A percentile compares a stretch with the other conserved stretches of the same genome.
These are phyloP conservation scores for Salvelinus namaycush DNA, from an alignment of 2,113 vertebrate species.

Conservation along the genomic window DNA sequence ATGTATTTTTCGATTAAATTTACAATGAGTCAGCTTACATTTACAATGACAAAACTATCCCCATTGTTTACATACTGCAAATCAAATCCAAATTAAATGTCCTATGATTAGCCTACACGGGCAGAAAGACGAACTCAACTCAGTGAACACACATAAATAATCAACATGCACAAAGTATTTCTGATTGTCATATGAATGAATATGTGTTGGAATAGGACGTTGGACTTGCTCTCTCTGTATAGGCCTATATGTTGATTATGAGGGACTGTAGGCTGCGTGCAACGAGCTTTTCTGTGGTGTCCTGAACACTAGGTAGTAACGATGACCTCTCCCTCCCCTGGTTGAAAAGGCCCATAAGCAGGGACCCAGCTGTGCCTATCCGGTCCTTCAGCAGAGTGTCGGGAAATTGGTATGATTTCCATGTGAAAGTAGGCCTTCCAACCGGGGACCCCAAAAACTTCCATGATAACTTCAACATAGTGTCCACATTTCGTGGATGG, in stretches of 20 bases:
- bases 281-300: constrained; percentile 45
- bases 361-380: constrained; percentile 82
- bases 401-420: constrained; percentile 86
- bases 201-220: not conserved
- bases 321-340: constrained; percentile 79
- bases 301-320: constrained; percentile 54
- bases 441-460: not conserved
- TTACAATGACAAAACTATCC: too few relatives aligned
- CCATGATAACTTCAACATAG: constrained; percentile 24
- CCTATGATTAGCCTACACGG: too few relatives aligned
- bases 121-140: not conserved
- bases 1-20: too few relatives aligned
- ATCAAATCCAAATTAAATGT: too few relatives aligned
- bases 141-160: not conserved
- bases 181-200: not conserved
- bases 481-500: constrained; percentile 22
- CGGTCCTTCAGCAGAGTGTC: constrained; percentile 84
- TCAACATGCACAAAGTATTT: not conserved
- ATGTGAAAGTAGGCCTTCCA: constrained; percentile 72
- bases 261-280: constrained; percentile 35
- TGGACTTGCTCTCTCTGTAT: not conserved
- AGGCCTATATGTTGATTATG: not conserved
- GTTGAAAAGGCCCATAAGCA: constrained; percentile 75
- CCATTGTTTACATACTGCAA: too few relatives aligned
- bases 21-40: too few relatives aligned